These are phyloP conservation scores for Rhopalosiphum padi DNA, from an alignment of 1,140 invertebrate species.

Conservation along the genomic window DNA sequence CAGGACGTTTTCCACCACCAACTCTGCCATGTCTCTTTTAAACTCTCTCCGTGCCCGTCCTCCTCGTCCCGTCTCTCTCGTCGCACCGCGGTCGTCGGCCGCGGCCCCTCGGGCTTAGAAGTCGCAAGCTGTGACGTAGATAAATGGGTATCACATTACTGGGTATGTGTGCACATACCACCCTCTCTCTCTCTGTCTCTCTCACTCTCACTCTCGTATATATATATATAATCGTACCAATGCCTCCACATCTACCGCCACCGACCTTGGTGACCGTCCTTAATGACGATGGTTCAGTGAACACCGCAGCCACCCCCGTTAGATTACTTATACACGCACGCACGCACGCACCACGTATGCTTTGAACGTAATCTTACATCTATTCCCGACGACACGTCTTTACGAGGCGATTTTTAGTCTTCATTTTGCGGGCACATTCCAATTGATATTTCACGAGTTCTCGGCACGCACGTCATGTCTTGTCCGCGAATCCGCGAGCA, in stretches of 20 bases:
- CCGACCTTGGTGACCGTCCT: slow-evolving; percentile 39
- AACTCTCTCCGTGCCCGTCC: not conserved
- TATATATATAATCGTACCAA: not conserved
- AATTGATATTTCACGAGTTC: not conserved
- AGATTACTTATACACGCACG: not conserved
- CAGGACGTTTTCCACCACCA: not conserved
- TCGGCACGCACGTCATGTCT: not conserved
- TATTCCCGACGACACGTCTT: not conserved
- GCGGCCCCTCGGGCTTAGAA: slow-evolving; percentile 53
- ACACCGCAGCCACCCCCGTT: not conserved
- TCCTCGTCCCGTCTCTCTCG: not conserved
- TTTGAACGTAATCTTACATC: not conserved
- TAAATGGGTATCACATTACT: slow-evolving; percentile 55
- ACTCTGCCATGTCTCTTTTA: not conserved
- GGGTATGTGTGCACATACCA: slow-evolving; percentile 29
- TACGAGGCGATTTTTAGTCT: not conserved
- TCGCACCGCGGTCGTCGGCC: not conserved
- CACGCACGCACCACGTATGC: not conserved
- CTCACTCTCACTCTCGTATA: no score
- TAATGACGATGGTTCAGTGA: slow-evolving; percentile 44
- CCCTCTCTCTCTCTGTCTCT: no score
- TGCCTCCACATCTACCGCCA: not conserved
- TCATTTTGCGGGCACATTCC: no score
- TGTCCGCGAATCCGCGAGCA: not conserved
- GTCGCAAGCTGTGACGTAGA: slow-evolving; percentile 56